Conservation (phyloP, 2,113 vertebrate species). For the Polypterus bichir region DNA sequence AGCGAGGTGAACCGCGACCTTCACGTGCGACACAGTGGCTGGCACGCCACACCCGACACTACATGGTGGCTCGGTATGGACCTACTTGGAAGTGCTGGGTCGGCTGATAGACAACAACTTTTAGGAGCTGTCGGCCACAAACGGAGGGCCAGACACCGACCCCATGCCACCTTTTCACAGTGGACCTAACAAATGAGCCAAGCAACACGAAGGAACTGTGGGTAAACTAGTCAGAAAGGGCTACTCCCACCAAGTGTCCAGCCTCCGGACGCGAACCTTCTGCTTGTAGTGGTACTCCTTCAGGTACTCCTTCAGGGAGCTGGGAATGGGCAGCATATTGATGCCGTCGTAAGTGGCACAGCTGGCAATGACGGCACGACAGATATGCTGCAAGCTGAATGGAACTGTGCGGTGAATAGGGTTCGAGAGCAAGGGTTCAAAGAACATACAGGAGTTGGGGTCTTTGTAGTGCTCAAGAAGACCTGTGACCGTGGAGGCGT, state of each 20-base stretch:
- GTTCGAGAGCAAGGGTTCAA: constrained; percentile 61
- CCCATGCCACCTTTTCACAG: too few relatives aligned
- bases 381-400: constrained; percentile 60
- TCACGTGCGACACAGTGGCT: too few relatives aligned
- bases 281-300: constrained; percentile 75
- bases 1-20: too few relatives aligned
- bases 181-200: too few relatives aligned
- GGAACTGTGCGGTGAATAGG: constrained; percentile 55
- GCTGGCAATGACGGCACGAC: constrained; percentile 54
- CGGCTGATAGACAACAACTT: too few relatives aligned
- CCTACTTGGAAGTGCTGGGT: too few relatives aligned
- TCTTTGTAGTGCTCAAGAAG: constrained; percentile 69
- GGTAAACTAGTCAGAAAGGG: too few relatives aligned
- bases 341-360: constrained; percentile 61
- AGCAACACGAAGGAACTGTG: too few relatives aligned
- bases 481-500: constrained; percentile 54
- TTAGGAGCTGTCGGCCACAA: too few relatives aligned
- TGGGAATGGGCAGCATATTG: constrained; percentile 55
- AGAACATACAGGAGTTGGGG: constrained; percentile 72
- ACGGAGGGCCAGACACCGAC: too few relatives aligned
- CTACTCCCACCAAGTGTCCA: constrained; percentile 59
- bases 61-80: too few relatives aligned
- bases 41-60: too few relatives aligned
- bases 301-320: constrained; percentile 60
- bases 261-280: constrained; percentile 52